Evolutionary conservation across 2,888 invertebrate species (phyloP).

Genomic region (Netelia inedita): DNA sequence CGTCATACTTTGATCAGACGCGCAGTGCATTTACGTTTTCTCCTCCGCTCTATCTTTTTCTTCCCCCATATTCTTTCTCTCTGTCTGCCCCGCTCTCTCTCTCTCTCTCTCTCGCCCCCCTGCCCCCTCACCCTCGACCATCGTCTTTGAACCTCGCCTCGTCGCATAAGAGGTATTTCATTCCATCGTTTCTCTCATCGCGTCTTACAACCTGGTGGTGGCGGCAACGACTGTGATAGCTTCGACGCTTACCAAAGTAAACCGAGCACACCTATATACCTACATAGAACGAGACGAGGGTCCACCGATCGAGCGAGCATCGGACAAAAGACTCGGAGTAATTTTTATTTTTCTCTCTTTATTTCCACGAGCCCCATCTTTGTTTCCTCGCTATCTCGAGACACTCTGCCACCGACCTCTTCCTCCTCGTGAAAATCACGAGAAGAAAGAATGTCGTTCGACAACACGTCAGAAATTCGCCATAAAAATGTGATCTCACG

Average conservation of each 20-base stretch:
- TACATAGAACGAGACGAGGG: not conserved
- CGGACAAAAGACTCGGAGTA: constrained; percentile 28
- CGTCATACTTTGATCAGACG: constrained; percentile 80
- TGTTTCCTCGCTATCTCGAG: not conserved
- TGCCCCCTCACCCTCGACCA: constrained; percentile 6
- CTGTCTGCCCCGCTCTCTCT: constrained; percentile 2
- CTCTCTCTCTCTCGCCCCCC: not conserved
- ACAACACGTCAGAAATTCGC: no score
- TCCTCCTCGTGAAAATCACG: no score
- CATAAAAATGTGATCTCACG: not conserved
- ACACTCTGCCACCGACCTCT: not conserved
- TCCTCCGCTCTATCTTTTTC: constrained; percentile 25
- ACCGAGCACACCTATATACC: not conserved
- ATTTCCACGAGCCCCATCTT: not conserved
- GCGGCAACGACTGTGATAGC: constrained; percentile 23
- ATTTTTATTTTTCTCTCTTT: constrained; percentile 27
- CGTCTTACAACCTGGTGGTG: constrained; percentile 24
- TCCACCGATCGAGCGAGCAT: constrained; percentile 16
- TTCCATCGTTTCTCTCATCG: constrained; percentile 31
- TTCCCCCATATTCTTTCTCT: constrained; percentile 9
- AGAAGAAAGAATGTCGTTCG: no score
- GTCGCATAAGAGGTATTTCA: constrained; percentile 65
- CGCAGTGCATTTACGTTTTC: constrained; percentile 76
- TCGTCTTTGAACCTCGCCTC: constrained; percentile 66
- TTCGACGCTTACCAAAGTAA: constrained; percentile 27